Conservation (phyloP, 2,797 vertebrate genomes). For the Pantherophis vulpinus region DNA sequence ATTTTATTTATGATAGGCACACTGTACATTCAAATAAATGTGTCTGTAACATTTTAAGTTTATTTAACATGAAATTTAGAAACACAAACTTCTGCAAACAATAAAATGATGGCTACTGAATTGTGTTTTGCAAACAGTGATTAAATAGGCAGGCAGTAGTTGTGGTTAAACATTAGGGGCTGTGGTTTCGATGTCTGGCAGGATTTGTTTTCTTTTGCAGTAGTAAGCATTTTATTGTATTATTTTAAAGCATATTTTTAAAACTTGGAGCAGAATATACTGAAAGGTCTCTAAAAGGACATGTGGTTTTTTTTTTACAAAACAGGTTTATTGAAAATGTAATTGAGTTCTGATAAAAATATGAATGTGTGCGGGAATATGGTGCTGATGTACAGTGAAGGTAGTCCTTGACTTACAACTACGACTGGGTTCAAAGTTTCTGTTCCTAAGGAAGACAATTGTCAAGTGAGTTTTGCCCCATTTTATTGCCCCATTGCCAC, state of each 20-base stretch:
- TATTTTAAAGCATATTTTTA: conserved; percentile 7
- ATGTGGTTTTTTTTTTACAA: conserved; percentile 3
- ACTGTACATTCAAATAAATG: neutral
- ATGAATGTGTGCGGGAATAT: neutral
- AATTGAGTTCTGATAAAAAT: conserved; percentile 13
- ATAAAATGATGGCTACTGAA: conserved; percentile 7
- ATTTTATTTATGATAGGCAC: neutral
- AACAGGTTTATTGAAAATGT: conserved; percentile 12
- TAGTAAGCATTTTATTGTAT: conserved; percentile 4
- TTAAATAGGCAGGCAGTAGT: conserved; percentile 15
- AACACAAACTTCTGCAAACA: conserved; percentile 26
- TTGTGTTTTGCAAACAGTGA: conserved; percentile 13
- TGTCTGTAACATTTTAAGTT: conserved; percentile 1
- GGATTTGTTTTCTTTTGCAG: conserved; percentile 24
- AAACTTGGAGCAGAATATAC: neutral
- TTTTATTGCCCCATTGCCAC: neutral
- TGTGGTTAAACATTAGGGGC: conserved; percentile 29
- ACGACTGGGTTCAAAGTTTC: neutral
- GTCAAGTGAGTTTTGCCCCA: neutral
- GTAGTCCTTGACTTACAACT: neutral
- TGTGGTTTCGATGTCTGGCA: conserved; percentile 28
- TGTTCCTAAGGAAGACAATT: neutral
- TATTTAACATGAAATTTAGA: neutral
- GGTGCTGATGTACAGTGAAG: neutral
- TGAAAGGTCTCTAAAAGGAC: conserved; percentile 22